Conservation (phyloP, 2,888 invertebrate species). For the Gymnosoma rotundatum region DNA sequence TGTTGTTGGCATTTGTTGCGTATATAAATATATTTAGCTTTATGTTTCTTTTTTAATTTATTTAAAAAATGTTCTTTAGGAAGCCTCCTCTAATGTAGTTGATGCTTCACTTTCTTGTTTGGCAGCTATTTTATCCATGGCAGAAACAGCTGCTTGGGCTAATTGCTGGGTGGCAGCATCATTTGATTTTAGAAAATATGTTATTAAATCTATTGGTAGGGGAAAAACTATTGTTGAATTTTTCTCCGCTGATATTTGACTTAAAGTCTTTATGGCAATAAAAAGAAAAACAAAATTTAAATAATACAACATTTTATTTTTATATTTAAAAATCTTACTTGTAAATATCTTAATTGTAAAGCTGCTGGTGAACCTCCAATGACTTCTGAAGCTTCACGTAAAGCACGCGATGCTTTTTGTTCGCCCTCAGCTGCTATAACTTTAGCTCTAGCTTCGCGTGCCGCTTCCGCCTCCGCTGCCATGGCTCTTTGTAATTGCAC, state of each 20-base stretch:
- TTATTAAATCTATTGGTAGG: slow-evolving; percentile 90
- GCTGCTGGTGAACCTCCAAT: slow-evolving; percentile 96
- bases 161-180: slow-evolving; percentile 77
- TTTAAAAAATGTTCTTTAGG: slow-evolving; percentile 21
- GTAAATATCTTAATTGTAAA: slow-evolving; percentile 94
- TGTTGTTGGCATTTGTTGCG: neutral
- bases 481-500: slow-evolving; percentile 78
- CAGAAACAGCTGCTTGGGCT: slow-evolving; percentile 69
- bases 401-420: slow-evolving; percentile 94
- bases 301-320: neutral
- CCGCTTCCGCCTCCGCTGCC: slow-evolving; percentile 83
- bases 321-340: slow-evolving; percentile 82
- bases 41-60: neutral
- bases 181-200: slow-evolving; percentile 88
- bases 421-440: slow-evolving; percentile 91
- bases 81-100: slow-evolving; percentile 25
- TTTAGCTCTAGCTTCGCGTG: slow-evolving; percentile 87
- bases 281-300: neutral
- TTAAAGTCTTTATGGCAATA: slow-evolving; percentile 89
- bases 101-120: slow-evolving; percentile 23
- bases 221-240: slow-evolving; percentile 99
- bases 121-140: slow-evolving; percentile 48
- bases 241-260: slow-evolving; percentile 98
- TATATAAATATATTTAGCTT: slow-evolving; percentile 36
- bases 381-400: slow-evolving; percentile 96